Evolutionary conservation across 2,888 invertebrate species (phyloP).

Genomic region (Drosophila nr. fundita): DNA sequence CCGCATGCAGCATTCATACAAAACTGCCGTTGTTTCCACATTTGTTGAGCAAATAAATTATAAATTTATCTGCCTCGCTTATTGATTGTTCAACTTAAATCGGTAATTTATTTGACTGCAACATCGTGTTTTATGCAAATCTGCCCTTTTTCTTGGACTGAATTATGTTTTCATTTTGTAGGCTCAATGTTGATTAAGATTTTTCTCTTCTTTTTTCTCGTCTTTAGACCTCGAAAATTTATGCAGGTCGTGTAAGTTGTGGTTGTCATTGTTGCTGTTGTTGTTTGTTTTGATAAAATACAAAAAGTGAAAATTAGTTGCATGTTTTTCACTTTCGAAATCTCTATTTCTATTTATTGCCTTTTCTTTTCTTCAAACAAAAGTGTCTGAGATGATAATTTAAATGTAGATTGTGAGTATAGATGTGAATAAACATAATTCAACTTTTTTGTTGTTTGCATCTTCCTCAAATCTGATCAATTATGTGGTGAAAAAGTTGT

Average conservation of each 20-base stretch:
- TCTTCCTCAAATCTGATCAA: conserved; percentile 2
- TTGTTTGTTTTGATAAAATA: conserved; percentile 40
- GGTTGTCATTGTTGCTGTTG: conserved; percentile 40
- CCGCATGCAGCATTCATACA: conserved; percentile 35
- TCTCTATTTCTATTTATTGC: conserved; percentile 12
- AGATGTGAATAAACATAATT: neutral
- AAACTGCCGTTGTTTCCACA: conserved; percentile 50
- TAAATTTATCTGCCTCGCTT: conserved; percentile 62
- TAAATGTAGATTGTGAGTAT: conserved; percentile 10
- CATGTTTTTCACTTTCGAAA: conserved; percentile 74
- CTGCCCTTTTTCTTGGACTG: conserved; percentile 39
- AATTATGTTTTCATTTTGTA: conserved; percentile 78
- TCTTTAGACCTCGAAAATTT: conserved; percentile 35
- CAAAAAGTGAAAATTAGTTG: conserved; percentile 71
- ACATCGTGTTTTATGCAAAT: conserved; percentile 74
- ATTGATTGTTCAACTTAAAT: conserved; percentile 47
- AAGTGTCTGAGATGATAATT: conserved; percentile 42
- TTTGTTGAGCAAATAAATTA: conserved; percentile 73
- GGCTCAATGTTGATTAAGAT: conserved; percentile 70
- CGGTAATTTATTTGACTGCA: conserved; percentile 75
- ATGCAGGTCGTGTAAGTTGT: conserved; percentile 66
- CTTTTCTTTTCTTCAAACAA: neutral
- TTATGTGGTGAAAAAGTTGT: conserved; percentile 20
- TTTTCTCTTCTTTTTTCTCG: conserved; percentile 29
- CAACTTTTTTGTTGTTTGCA: conserved; percentile 4